These are phyloP conservation scores for Sphyrna mokarran DNA, from an alignment of 2,113 vertebrate genomes.

Conservation along the genomic window DNA sequence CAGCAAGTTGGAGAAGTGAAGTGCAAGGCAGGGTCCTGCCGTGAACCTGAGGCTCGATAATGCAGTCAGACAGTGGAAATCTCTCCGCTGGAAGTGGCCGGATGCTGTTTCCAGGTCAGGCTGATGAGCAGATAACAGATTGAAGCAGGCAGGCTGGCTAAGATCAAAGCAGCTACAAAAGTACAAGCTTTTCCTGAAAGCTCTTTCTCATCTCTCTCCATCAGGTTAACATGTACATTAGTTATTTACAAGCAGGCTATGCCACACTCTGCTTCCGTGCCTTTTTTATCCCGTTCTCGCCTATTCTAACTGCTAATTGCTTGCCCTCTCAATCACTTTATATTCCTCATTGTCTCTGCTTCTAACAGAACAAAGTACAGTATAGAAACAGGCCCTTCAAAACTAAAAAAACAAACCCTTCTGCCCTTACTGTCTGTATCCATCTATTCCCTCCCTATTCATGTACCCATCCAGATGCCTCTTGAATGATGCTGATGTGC, in stretches of 20 bases:
- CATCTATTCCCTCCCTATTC: no score
- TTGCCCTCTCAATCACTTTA: not conserved
- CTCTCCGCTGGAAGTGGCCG: not conserved
- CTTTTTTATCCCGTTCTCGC: not conserved
- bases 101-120: not conserved
- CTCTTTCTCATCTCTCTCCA: not conserved
- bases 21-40: not conserved
- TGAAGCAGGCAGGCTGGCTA: not conserved
- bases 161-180: not conserved
- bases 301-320: not conserved
- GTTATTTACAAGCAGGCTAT: not conserved
- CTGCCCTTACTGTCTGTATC: no score
- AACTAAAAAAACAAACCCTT: no score
- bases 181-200: not conserved
- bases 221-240: not conserved
- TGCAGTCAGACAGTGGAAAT: not conserved
- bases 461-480: no score
- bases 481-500: no score
- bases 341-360: not conserved
- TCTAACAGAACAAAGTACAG: not conserved
- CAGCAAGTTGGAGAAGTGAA: not conserved
- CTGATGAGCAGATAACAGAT: not conserved
- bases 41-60: no score
- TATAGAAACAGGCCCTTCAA: no score
- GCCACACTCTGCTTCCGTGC: not conserved